Evolutionary conservation across 2,888 invertebrate species (phyloP), one percentile per base, ranked within the genome.

Genomic region (Trichacis sp.): DNA sequence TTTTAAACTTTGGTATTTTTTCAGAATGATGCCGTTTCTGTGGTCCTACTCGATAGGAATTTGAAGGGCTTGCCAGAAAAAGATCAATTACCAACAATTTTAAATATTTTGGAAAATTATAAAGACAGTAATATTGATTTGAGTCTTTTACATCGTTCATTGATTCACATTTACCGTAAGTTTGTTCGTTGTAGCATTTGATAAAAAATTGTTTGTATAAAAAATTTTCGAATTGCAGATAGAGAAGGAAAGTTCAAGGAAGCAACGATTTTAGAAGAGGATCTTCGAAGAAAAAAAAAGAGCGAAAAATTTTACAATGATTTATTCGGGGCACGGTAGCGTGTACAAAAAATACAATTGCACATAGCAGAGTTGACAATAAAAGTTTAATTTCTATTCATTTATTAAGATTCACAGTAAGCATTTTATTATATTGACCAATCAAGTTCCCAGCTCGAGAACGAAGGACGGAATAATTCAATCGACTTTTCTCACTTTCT

Each of bases 401-500:
- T 19, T 53, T 53, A 36, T 11, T 45, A 53, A 18, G 14, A n/a
- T 17, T 9, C 14, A 12, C 30, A 15, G 12, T 88, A 38, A 91
- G 86, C 68, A 86, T 85, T 68, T 83, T 84, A 78, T 91, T 91
- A 68, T 90, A 87, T 1, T 85, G 85, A 0, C 85, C 83, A 1
- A 90, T 80, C 54, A 88, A 85, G 17, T 33, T 33, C 11, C n/a
- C 33, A 33, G 33, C 33, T n/a, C 11, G 8, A 2, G 33, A 33
- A 11, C 33, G 33, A 33, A 33, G 8, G 33, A 6, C 33, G 62
- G 88, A 87, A 75, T 89, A 92, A 81, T 93, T 90, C 1, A 90
- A 89, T 72, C 91, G 91, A 62, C 89, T 85, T 29, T 88, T 89
- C 69, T 91, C 90, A 2, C 89, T 87, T 0, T 88, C 87, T 40